Percentiles rank a stretch among this genome's conserved stretches.
Conservation (phyloP, 2,888 invertebrate genomes). For the Cephonodes hylas region DNA sequence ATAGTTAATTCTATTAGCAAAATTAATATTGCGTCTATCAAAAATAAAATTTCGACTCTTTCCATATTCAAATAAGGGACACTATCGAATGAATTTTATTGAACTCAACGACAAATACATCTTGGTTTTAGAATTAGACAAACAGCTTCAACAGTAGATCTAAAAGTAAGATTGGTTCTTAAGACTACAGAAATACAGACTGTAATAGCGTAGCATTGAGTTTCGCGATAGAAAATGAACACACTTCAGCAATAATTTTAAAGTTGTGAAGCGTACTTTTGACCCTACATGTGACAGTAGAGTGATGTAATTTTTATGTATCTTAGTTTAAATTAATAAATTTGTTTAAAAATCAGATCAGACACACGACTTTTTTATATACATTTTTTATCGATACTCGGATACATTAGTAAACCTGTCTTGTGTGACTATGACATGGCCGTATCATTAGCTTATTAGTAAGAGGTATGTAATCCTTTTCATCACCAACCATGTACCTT, state of each 20-base stretch:
- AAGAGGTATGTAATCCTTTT: too few species aligned
- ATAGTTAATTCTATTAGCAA: constrained; percentile 56
- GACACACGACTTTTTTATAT: too few species aligned
- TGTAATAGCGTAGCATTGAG: constrained; percentile 21
- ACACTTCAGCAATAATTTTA: constrained; percentile 33
- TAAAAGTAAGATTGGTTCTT: constrained; percentile 29
- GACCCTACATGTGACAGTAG: constrained; percentile 46
- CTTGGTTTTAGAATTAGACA: constrained; percentile 46
- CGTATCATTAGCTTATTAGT: too few species aligned
- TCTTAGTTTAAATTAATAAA: background rate
- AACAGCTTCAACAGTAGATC: constrained; percentile 41
- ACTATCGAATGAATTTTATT: constrained; percentile 19
- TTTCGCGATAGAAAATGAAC: constrained; percentile 19
- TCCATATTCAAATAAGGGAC: background rate
- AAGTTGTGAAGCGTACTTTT: constrained; percentile 47
- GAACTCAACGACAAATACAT: constrained; percentile 19
- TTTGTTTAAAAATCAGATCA: background rate
- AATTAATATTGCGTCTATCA: constrained; percentile 16
- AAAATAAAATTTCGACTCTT: constrained; percentile 16
- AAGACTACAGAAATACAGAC: constrained; percentile 25
- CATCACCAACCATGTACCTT: too few species aligned
- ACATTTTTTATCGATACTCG: too few species aligned
- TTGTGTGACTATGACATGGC: too few species aligned
- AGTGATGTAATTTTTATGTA: constrained; percentile 9
- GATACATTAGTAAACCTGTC: too few species aligned